Conservation (phyloP, 2,113 vertebrate genomes). For the Hystrix cristata region DNA sequence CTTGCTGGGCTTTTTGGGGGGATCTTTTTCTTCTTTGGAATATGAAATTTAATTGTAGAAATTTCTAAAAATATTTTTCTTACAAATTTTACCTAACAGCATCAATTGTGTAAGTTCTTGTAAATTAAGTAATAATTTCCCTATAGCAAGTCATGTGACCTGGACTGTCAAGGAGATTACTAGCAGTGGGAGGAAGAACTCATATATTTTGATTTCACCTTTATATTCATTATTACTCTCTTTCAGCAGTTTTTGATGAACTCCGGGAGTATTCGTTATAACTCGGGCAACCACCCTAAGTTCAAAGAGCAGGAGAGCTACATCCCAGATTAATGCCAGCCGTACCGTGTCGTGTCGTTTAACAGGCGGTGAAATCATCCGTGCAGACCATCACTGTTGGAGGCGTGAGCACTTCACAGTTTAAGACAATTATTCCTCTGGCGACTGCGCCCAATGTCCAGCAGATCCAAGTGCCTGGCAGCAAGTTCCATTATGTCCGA, state of each 20-base stretch:
- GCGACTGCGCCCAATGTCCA: conserved; percentile 96
- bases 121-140: conserved; percentile 63
- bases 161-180: background rate
- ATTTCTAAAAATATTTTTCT: conserved; percentile 47
- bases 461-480: conserved; percentile 99
- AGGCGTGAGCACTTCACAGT: conserved; percentile 94
- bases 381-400: conserved; percentile 95
- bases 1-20: background rate
- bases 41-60: conserved; percentile 33
- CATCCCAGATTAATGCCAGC: conserved; percentile 55
- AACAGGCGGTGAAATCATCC: conserved; percentile 93
- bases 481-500: conserved; percentile 98
- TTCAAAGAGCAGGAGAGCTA: conserved; percentile 25
- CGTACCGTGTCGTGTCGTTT: conserved; percentile 84
- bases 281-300: background rate
- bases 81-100: conserved; percentile 1
- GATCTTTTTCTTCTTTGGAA: conserved; percentile 39
- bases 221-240: conserved; percentile 9
- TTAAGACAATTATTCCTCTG: conserved; percentile 98
- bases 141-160: conserved; percentile 43
- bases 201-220: conserved; percentile 20
- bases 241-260: conserved; percentile 48
- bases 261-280: conserved; percentile 3
- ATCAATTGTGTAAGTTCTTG: conserved; percentile 29
- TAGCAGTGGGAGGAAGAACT: conserved; percentile 28